Evolutionary conservation across 2,797 vertebrate genomes (phyloP).

Genomic region (Argya squamiceps): DNA sequence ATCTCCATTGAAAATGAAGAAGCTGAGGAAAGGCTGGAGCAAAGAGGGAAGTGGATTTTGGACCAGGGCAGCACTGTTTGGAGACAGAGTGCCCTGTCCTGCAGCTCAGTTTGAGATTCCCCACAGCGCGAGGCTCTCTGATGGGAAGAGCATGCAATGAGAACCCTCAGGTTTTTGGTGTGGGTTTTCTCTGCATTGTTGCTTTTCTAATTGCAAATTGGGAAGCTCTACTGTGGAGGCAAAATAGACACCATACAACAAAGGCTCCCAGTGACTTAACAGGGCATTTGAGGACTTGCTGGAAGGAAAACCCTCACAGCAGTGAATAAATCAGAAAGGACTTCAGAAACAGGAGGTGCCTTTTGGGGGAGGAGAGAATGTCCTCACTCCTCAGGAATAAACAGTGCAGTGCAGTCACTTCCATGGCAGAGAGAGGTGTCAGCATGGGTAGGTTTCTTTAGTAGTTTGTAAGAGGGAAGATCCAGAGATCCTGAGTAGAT

Average conservation of each 20-base stretch:
- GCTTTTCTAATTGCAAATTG: not conserved
- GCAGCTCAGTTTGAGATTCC: not conserved
- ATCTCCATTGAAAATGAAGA: not conserved
- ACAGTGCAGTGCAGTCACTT: not conserved
- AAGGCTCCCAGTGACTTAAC: not conserved
- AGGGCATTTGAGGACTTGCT: not conserved
- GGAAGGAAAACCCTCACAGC: not conserved
- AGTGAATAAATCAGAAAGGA: not conserved
- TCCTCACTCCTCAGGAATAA: not conserved
- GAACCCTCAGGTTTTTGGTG: not conserved
- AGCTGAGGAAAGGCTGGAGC: not conserved
- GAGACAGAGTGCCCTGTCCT: not conserved
- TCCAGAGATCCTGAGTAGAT: not conserved
- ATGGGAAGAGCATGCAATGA: not conserved
- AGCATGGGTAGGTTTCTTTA: not conserved
- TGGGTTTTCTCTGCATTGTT: not conserved
- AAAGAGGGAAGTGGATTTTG: not conserved
- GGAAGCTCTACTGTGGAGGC: not conserved
- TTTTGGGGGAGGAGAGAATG: not conserved
- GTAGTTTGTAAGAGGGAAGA: not conserved
- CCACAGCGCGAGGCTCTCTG: fast-evolving
- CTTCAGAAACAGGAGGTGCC: not conserved
- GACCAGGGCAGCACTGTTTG: not conserved
- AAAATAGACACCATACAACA: not conserved
- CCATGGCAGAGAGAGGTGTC: not conserved